These are phyloP conservation scores for Tetramorium alpestre DNA, from an alignment of 1,140 invertebrate genomes.

Conservation along the genomic window DNA sequence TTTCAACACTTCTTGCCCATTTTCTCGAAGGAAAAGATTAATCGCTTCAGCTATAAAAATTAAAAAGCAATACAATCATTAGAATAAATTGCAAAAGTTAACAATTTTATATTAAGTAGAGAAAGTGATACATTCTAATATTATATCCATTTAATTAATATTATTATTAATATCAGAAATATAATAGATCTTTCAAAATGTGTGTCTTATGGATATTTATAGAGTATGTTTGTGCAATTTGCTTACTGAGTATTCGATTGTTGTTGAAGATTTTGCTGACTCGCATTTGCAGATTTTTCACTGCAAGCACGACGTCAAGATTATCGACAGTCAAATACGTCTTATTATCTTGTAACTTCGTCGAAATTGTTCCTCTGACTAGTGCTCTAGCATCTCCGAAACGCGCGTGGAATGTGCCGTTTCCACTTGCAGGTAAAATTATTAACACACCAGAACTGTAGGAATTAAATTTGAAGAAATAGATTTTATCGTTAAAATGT, in stretches of 20 bases:
- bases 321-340: constrained; percentile 89
- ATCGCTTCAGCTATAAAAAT: constrained; percentile 89
- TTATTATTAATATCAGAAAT: background rate
- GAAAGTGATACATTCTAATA: constrained; percentile 1
- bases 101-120: background rate
- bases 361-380: constrained; percentile 87
- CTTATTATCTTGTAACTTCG: constrained; percentile 82
- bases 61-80: background rate
- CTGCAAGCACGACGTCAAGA: constrained; percentile 87
- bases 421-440: constrained; percentile 90
- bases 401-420: constrained; percentile 89
- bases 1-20: constrained; percentile 89
- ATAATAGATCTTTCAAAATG: background rate
- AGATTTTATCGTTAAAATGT: background rate
- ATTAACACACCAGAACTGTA: constrained; percentile 89
- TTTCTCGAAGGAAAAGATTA: constrained; percentile 90
- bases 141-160: constrained; percentile 33
- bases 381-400: constrained; percentile 88
- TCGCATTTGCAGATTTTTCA: constrained; percentile 89
- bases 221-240: background rate
- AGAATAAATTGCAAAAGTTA: background rate
- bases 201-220: background rate
- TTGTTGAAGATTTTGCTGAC: constrained; percentile 90
- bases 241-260: constrained; percentile 90
- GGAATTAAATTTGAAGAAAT: constrained; percentile 26